phyloP scores from a whole-genome alignment of 1,140 invertebrate species.

The Pseudomyrmex concolor region DNA sequence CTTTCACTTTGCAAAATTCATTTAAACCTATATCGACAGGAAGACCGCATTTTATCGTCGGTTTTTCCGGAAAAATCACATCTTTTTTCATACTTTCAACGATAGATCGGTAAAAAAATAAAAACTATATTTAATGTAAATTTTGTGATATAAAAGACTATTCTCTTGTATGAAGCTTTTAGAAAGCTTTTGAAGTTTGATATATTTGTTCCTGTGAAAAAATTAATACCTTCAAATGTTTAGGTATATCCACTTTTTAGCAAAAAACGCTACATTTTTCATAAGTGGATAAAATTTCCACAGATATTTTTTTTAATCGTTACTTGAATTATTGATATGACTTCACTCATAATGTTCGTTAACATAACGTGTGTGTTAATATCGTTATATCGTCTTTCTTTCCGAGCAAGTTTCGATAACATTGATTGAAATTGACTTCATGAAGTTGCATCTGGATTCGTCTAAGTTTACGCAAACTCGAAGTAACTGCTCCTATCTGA shows the following conservation, averaged over 20 bases:
- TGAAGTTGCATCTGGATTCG: not conserved
- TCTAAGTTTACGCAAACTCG: constrained; percentile 22
- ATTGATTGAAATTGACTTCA: constrained; percentile 38
- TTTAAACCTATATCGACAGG: constrained; percentile 15
- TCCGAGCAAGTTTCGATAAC: not conserved
- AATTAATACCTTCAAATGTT: not conserved
- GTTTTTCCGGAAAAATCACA: not conserved
- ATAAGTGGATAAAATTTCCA: not conserved
- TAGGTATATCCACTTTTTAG: not conserved
- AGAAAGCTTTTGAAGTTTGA: no score
- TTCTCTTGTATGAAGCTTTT: no score
- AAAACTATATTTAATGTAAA: no score
- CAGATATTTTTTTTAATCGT: not conserved
- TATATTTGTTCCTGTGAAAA: not conserved
- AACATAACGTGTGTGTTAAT: not conserved
- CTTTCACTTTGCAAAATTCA: not conserved
- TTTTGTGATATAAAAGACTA: no score
- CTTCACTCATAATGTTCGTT: not conserved
- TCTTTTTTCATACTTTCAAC: not conserved
- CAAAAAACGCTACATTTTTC: not conserved
- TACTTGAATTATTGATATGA: not conserved
- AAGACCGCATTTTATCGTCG: constrained; percentile 5
- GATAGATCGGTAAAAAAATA: not conserved
- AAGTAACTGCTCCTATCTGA: constrained; percentile 29
- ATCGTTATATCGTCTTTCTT: not conserved